Evolutionary conservation across 2,113 vertebrate species (phyloP).

Genomic region (Antennarius striatus): DNA sequence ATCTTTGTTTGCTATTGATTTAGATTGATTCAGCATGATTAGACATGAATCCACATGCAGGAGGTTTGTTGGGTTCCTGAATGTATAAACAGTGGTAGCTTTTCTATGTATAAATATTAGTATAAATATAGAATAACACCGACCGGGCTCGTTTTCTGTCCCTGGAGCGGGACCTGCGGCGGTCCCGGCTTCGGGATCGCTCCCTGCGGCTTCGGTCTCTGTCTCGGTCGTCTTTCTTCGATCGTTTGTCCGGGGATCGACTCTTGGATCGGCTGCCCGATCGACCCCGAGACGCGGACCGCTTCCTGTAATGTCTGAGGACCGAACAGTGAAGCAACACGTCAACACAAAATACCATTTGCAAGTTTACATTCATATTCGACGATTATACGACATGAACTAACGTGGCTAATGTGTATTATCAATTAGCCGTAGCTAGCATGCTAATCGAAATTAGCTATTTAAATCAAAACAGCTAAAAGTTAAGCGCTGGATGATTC

Average conservation of each 20-base stretch:
- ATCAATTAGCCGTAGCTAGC: not conserved
- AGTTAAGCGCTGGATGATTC: not conserved
- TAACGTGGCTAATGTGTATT: not conserved
- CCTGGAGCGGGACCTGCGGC: constrained; percentile 90
- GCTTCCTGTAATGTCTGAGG: constrained; percentile 92
- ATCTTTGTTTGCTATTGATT: too few species aligned
- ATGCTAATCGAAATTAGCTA: constrained; percentile 27
- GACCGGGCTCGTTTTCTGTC: constrained; percentile 92
- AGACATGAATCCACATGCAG: not conserved
- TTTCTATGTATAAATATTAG: not conserved
- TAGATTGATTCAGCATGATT: too few species aligned
- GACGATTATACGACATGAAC: not conserved
- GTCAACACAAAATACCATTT: not conserved
- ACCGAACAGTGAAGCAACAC: not conserved
- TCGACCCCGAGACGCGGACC: constrained; percentile 88
- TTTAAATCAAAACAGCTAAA: not conserved
- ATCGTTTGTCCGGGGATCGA: constrained; percentile 93
- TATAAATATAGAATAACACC: rapidly evolving
- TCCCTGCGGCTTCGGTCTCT: constrained; percentile 82
- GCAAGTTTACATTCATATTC: not conserved
- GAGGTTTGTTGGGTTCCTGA: too few species aligned
- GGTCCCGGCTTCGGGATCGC: constrained; percentile 90
- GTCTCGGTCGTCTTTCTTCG: constrained; percentile 90
- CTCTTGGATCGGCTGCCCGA: constrained; percentile 92
- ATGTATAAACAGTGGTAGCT: not conserved